A percentile compares a stretch with the other conserved stretches of the same genome.
phyloP scores from a whole-genome alignment of 2,888 invertebrate genomes.

The Tinea trinotella region DNA sequence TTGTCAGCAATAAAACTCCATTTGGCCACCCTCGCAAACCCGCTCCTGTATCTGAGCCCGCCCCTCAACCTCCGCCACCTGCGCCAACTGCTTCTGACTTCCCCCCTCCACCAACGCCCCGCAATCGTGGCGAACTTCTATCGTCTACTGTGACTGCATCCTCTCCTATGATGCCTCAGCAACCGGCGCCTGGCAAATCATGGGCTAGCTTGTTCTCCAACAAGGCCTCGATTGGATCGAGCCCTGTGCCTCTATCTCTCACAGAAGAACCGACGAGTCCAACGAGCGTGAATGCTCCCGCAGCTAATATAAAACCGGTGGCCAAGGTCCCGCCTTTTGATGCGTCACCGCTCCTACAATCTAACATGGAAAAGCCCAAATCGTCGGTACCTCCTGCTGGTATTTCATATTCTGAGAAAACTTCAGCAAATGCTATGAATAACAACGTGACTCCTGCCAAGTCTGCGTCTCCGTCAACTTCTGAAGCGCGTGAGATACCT shows the following conservation, averaged over 20 bases:
- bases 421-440: constrained; percentile 46
- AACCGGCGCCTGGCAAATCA: constrained; percentile 65
- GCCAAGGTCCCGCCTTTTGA: constrained; percentile 75
- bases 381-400: constrained; percentile 29
- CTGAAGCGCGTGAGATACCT: constrained; percentile 34
- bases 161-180: constrained; percentile 41
- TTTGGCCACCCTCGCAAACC: constrained; percentile 59
- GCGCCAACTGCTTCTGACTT: constrained; percentile 67
- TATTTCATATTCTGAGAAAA: constrained; percentile 46
- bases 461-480: constrained; percentile 25
- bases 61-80: constrained; percentile 50
- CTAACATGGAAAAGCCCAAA: constrained; percentile 32
- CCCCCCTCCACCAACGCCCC: constrained; percentile 61
- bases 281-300: constrained; percentile 35
- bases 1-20: constrained; percentile 62
- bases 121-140: constrained; percentile 47
- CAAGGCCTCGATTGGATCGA: constrained; percentile 34
- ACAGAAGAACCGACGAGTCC: constrained; percentile 51
- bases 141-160: constrained; percentile 44
- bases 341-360: constrained; percentile 53
- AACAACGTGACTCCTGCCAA: constrained; percentile 27
- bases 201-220: constrained; percentile 79
- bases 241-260: constrained; percentile 28
- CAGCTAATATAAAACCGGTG: constrained; percentile 62
- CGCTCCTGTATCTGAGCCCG: constrained; percentile 40